Evolutionary conservation across 2,797 vertebrate species (phyloP).

Genomic region (Euphonia xanthogaster): DNA sequence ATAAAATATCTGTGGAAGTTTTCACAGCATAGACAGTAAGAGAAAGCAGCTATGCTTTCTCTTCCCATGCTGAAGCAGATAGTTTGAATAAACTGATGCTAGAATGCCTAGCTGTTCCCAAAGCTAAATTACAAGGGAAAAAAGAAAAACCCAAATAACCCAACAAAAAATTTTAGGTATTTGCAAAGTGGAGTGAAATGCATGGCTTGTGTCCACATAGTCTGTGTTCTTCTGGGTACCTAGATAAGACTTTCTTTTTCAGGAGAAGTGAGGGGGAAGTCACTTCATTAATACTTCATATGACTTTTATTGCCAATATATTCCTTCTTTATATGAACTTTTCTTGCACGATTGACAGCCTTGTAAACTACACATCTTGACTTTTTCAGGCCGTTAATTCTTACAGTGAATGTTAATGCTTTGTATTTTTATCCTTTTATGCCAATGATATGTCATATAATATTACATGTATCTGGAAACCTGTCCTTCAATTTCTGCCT

Average conservation of each 20-base stretch:
- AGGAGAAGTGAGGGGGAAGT: not conserved
- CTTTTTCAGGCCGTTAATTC: not conserved
- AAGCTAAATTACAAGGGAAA: not conserved
- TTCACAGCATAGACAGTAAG: not conserved
- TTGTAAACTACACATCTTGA: not conserved
- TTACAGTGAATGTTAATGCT: not conserved
- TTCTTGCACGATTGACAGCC: not conserved
- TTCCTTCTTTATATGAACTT: not conserved
- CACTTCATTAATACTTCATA: not conserved
- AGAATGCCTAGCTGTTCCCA: not conserved
- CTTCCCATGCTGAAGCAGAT: not conserved
- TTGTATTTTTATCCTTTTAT: not conserved
- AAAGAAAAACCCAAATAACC: not conserved
- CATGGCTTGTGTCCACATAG: not conserved
- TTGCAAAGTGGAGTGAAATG: not conserved
- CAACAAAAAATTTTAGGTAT: accelerated
- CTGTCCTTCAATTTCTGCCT: not conserved
- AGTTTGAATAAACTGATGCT: not conserved
- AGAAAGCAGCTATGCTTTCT: not conserved
- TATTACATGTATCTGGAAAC: not conserved
- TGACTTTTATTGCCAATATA: not conserved
- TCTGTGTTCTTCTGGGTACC: not conserved
- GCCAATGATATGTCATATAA: not conserved
- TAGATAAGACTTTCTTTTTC: not conserved
- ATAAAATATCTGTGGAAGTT: not conserved